Conservation (phyloP, 2,797 vertebrate species). For the Ara ararauna region DNA sequence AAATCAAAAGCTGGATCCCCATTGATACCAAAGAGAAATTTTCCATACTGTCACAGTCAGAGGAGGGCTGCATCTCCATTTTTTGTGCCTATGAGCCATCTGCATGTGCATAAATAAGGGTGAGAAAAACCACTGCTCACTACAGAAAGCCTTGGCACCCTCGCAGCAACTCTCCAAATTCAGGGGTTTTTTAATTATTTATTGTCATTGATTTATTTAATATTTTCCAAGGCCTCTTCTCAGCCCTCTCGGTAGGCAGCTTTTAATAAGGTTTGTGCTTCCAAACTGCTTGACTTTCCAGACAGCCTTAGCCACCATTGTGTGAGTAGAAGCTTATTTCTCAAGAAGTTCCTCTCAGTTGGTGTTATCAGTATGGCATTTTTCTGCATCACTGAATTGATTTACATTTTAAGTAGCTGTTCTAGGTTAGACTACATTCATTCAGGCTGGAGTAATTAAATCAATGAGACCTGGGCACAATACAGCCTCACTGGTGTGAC, state of each 20-base stretch:
- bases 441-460: conserved; percentile 87
- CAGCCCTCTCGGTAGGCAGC: not conserved
- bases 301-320: conserved; percentile 52
- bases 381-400: conserved; percentile 90
- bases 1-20: not conserved
- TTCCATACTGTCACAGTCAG: not conserved
- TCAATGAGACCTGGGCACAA: conserved; percentile 83
- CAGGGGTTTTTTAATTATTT: not conserved
- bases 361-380: conserved; percentile 86
- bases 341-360: conserved; percentile 69
- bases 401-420: conserved; percentile 88
- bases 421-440: conserved; percentile 80
- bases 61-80: not conserved
- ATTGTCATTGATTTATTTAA: conserved; percentile 13
- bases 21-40: not conserved
- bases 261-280: conserved; percentile 37
- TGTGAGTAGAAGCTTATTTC: conserved; percentile 73
- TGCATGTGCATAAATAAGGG: not conserved
- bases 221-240: conserved; percentile 36
- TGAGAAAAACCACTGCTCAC: not conserved
- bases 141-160: not conserved
- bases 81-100: not conserved
- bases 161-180: not conserved
- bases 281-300: conserved; percentile 39
- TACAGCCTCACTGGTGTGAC: conserved; percentile 81